These are phyloP conservation scores for Megamerina dolium DNA, from an alignment of 2,888 invertebrate genomes.

Conservation along the genomic window DNA sequence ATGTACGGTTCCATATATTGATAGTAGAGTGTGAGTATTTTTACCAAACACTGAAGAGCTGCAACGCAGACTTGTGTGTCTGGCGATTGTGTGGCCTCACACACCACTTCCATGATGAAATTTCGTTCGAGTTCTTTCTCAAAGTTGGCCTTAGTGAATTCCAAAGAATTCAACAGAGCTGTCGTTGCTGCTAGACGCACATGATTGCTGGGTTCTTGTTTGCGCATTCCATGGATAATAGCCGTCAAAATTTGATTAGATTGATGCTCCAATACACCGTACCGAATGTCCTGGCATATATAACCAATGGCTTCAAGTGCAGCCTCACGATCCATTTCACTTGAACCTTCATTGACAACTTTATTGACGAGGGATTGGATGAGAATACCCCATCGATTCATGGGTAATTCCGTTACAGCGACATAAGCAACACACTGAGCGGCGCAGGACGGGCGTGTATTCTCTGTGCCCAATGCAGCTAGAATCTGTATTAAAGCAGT, in stretches of 20 bases:
- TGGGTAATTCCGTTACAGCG: constrained; percentile 92
- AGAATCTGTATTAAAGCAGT: constrained; percentile 61
- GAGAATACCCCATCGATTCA: constrained; percentile 86
- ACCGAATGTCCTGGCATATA: constrained; percentile 96
- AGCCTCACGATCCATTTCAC: constrained; percentile 93
- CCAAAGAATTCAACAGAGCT: constrained; percentile 92
- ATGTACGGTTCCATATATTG: constrained; percentile 99
- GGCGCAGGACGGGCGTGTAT: constrained; percentile 89
- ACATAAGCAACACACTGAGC: constrained; percentile 99
- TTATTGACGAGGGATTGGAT: constrained; percentile 83
- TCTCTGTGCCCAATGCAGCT: constrained; percentile 92
- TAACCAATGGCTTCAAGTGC: constrained; percentile 98
- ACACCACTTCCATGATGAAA: constrained; percentile 99
- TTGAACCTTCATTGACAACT: constrained; percentile 78
- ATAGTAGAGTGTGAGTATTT: constrained; percentile 97
- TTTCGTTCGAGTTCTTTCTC: constrained; percentile 95
- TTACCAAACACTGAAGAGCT: constrained; percentile 94
- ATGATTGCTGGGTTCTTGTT: constrained; percentile 85
- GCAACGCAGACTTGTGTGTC: constrained; percentile 92
- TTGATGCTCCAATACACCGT: constrained; percentile 83
- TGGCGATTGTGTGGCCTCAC: constrained; percentile 93
- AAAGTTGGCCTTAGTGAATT: constrained; percentile 98
- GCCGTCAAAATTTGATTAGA: constrained; percentile 97
- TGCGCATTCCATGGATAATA: constrained; percentile 97
- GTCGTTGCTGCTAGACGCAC: constrained; percentile 95